Evolutionary conservation across 2,113 vertebrate genomes (phyloP), one percentile per base, ranked within the genome.

Genomic region (Apistogramma diplotaenia): DNA sequence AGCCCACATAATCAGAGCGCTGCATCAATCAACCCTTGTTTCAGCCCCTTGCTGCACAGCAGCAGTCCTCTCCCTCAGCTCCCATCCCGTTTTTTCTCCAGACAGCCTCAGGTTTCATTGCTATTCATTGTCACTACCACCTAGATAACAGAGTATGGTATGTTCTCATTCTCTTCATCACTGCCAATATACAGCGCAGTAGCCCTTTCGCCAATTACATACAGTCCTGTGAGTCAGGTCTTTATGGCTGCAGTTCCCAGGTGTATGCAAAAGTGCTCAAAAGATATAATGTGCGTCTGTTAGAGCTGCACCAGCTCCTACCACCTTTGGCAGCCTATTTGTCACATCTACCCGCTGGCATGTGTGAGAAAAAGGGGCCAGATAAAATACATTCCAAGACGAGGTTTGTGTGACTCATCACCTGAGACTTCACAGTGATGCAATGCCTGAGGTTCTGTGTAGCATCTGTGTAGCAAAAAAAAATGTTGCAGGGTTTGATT

Each of bases 11-110:
- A 51, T 51, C 21, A 2, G 5, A 73, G 72, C 3, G 9, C 74
- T 81, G 57, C 83, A 86, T 93, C 80, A 92, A 76, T 91, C 88
- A 83, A 79, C 49, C 81, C 86, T 90, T 75, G 88, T 92, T 88
- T 84, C 46, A 70, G 61, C 57, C 82, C 51, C 60, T 75, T 70
- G 56, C 78, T 46, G 35, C 23, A 12, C 81, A 56, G 85, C 78
- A 76, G 80, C 84, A 58, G 12, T 83, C 72, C 74, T 90, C 82
- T 90, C 87, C 85, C 62, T 78, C 74, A 60, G 84, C 85, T 87
- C 79, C 57, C 78, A 74, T 84, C 80, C 57, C n/a, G 4, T 74
- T 70, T 33, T 79, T 37, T 53, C 67, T 76, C 65, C 74, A 49
- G 78, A 83, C 74, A 51, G 82, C 56, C 53, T 93, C 84, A 88